These are phyloP conservation scores for Augochlorella aurata DNA, from an alignment of 2,888 invertebrate genomes.

Conservation along the genomic window DNA sequence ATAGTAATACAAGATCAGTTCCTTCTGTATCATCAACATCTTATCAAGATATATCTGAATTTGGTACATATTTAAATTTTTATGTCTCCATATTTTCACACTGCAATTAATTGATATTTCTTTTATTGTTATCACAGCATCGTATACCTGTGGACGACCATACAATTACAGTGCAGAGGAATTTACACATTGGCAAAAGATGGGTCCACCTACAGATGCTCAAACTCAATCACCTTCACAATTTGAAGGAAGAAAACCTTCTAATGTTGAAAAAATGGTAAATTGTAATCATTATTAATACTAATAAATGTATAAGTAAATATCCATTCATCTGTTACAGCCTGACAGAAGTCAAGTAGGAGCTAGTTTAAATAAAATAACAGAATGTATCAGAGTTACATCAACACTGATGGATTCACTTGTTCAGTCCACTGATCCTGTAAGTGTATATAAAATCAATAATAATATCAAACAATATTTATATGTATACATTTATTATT, in stretches of 20 bases:
- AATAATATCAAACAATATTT: slow-evolving; percentile 11
- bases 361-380: slow-evolving; percentile 87
- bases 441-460: slow-evolving; percentile 76
- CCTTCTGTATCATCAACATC: slow-evolving; percentile 69
- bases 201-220: slow-evolving; percentile 76
- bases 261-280: slow-evolving; percentile 78
- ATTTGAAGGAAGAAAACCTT: slow-evolving; percentile 70
- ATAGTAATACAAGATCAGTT: slow-evolving; percentile 75
- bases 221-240: slow-evolving; percentile 74
- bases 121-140: slow-evolving; percentile 53
- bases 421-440: slow-evolving; percentile 88
- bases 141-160: slow-evolving; percentile 61
- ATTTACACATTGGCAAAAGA: slow-evolving; percentile 73
- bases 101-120: slow-evolving; percentile 19
- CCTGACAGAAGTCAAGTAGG: slow-evolving; percentile 88
- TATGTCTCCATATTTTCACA: background rate
- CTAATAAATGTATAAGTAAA: background rate
- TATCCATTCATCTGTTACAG: slow-evolving; percentile 61
- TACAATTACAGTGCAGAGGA: slow-evolving; percentile 71
- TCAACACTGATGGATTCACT: slow-evolving; percentile 88
- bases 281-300: slow-evolving; percentile 1
- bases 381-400: slow-evolving; percentile 88
- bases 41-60: slow-evolving; percentile 73
- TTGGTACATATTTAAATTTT: slow-evolving; percentile 64
- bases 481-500: slow-evolving; percentile 9